phyloP scores from a whole-genome alignment of 2,888 invertebrate species.

The Ophion ventricosus region DNA sequence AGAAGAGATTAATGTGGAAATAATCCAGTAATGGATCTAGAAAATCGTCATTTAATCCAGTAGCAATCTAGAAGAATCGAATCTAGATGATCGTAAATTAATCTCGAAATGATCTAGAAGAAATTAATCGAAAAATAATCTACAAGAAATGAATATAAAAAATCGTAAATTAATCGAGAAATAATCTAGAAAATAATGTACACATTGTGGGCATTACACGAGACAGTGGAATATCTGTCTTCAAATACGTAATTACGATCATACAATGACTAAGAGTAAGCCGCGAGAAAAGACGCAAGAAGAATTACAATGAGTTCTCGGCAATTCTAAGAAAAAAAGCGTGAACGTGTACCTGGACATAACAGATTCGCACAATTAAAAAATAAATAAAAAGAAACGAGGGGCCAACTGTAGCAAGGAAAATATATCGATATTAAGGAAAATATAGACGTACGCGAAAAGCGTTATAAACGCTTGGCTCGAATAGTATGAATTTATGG shows the following conservation, averaged over 20 bases:
- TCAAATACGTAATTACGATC: too few species aligned
- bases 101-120: too few species aligned
- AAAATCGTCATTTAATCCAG: too few species aligned
- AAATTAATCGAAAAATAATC: neutral
- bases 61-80: too few species aligned
- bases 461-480: slow-evolving; percentile 68
- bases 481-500: slow-evolving; percentile 81
- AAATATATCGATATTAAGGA: slow-evolving; percentile 16
- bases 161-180: too few species aligned
- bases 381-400: neutral
- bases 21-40: too few species aligned
- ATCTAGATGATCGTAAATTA: too few species aligned
- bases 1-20: too few species aligned
- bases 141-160: too few species aligned
- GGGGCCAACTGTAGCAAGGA: neutral
- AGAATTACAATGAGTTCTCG: neutral
- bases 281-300: neutral
- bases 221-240: too few species aligned
- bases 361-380: neutral
- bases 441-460: slow-evolving; percentile 75
- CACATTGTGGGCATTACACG: too few species aligned
- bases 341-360: neutral
- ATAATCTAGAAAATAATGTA: neutral
- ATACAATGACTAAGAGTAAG: too few species aligned
- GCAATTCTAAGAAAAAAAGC: neutral